phyloP scores from a whole-genome alignment of 1,140 invertebrate species.

The Zophobas morio region DNA sequence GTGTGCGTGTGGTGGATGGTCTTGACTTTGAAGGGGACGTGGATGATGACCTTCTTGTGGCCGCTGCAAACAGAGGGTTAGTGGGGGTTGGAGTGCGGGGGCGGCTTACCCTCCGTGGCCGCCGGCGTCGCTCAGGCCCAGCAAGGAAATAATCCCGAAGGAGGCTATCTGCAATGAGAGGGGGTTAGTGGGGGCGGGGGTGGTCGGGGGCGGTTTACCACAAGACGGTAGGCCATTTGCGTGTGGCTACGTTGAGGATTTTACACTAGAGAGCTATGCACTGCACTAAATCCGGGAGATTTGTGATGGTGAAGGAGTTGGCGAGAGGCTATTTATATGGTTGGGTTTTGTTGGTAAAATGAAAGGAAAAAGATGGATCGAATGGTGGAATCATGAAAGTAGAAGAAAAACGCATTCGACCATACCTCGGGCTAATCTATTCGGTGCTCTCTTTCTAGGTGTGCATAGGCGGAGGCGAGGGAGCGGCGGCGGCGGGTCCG shows the following conservation, averaged over 20 bases:
- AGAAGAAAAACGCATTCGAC: conserved; percentile 60
- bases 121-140: conserved; percentile 55
- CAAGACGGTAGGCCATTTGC: conserved; percentile 59
- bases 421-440: conserved; percentile 49
- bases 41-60: conserved; percentile 75
- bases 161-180: conserved; percentile 58
- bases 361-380: conserved; percentile 59
- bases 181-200: conserved; percentile 9
- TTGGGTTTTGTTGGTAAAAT: conserved; percentile 57
- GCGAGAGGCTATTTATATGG: conserved; percentile 61
- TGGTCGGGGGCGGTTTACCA: conserved; percentile 53
- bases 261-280: conserved; percentile 53
- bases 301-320: conserved; percentile 54
- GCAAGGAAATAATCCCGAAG: conserved; percentile 58
- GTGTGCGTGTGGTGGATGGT: conserved; percentile 75
- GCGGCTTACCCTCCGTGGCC: conserved; percentile 51
- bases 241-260: conserved; percentile 51
- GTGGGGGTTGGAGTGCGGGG: neutral
- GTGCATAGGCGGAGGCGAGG: neutral
- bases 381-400: conserved; percentile 60
- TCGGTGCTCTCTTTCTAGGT: conserved; percentile 32
- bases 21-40: conserved; percentile 74
- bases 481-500: too few species aligned
- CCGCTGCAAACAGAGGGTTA: conserved; percentile 57
- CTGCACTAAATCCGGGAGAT: conserved; percentile 59